Conservation (phyloP, 2,888 invertebrate species). For the Leptodirus hochenwartii region DNA sequence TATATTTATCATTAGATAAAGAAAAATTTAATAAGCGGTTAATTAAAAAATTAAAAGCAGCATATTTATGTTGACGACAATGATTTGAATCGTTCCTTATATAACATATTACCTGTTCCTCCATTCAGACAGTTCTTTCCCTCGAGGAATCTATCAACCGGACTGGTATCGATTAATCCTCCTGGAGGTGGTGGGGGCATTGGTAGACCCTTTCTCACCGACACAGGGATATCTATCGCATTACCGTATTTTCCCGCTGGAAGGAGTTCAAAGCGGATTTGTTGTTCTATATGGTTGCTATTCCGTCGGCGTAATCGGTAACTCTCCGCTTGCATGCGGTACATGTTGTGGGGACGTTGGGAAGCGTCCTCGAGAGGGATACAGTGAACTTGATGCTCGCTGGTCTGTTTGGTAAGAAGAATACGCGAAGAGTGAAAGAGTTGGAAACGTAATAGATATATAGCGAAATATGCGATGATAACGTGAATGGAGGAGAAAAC, state of each 20-base stretch:
- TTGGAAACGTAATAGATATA: no score
- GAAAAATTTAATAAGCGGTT: no score
- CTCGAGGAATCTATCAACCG: conserved; percentile 61
- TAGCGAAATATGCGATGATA: no score
- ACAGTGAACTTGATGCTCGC: conserved; percentile 62
- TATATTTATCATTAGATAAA: no score
- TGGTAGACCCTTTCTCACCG: conserved; percentile 12
- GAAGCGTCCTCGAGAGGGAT: conserved; percentile 44
- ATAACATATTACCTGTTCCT: conserved; percentile 78
- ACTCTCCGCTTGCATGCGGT: conserved; percentile 54
- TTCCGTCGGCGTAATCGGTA: no score
- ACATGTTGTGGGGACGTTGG: conserved; percentile 51
- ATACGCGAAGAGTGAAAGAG: no score
- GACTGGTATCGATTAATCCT: conserved; percentile 40
- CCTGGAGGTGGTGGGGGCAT: conserved; percentile 12
- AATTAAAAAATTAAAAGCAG: no score
- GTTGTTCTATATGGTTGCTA: conserved; percentile 18
- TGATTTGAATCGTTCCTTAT: no score
- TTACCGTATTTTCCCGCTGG: conserved; percentile 33
- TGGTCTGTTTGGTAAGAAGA: conserved; percentile 59
- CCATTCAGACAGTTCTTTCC: conserved; percentile 78
- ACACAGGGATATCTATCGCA: conserved; percentile 15
- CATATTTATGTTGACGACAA: no score
- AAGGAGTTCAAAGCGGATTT: conserved; percentile 45
- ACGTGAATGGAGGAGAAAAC: no score